A percentile compares a stretch with the other conserved stretches of the same genome.
phyloP scores from a whole-genome alignment of 2,888 invertebrate species.

The Hypercompe scribonia region DNA sequence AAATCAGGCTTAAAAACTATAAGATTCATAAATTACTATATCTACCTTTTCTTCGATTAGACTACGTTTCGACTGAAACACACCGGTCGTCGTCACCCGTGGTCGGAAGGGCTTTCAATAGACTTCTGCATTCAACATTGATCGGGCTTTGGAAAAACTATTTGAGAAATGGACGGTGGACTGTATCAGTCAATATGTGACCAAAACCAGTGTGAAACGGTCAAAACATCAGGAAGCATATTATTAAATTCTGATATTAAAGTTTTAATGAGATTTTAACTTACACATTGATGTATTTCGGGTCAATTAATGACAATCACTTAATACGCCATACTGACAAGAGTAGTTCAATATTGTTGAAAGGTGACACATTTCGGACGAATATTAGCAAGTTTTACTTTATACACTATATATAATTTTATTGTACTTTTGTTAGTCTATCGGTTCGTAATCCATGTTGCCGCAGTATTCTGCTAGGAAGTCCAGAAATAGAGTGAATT shows the following conservation, averaged over 20 bases:
- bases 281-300: no score
- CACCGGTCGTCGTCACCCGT: background rate
- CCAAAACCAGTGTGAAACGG: background rate
- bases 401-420: background rate
- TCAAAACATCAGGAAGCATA: background rate
- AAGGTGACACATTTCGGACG: background rate
- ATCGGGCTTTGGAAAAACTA: background rate
- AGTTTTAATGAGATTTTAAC: background rate
- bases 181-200: background rate
- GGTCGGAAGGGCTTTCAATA: no score
- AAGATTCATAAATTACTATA: background rate
- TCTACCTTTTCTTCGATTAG: background rate
- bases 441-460: conserved; percentile 73
- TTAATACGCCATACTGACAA: background rate
- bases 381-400: background rate
- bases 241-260: background rate
- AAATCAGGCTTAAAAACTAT: background rate
- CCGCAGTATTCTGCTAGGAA: conserved; percentile 80
- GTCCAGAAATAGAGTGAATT: conserved; percentile 77
- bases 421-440: conserved; percentile 27
- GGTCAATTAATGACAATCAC: no score
- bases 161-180: background rate
- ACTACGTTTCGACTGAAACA: background rate
- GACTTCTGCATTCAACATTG: no score
- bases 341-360: background rate